Percentiles rank a stretch among this genome's conserved stretches.
Evolutionary conservation across 2,888 invertebrate genomes (phyloP).

Genomic region (Microctonus aethiopoides): DNA sequence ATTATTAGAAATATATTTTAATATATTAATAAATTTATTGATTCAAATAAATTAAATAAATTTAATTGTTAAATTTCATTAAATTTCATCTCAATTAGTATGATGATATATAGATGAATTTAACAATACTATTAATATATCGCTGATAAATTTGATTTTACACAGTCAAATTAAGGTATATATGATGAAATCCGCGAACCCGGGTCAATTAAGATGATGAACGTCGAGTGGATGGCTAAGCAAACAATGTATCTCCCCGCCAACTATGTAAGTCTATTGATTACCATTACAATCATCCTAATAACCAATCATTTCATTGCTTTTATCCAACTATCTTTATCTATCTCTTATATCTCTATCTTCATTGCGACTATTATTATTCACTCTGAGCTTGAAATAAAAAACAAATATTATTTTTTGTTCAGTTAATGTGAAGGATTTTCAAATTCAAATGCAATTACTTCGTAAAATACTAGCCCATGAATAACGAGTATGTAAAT

Average conservation of each 20-base stretch:
- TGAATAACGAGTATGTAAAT: conserved; percentile 27
- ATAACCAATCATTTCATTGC: conserved; percentile 46
- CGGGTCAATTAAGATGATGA: conserved; percentile 61
- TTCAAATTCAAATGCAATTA: conserved; percentile 43
- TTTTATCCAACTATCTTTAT: conserved; percentile 6
- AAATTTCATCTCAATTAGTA: neutral
- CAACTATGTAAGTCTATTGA: conserved; percentile 57
- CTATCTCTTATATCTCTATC: neutral
- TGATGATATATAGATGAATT: neutral
- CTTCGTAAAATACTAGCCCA: conserved; percentile 47
- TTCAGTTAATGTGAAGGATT: conserved; percentile 40
- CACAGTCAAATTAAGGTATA: conserved; percentile 10
- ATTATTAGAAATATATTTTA: neutral
- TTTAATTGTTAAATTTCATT: neutral
- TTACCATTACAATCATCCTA: conserved; percentile 63
- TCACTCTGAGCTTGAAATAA: conserved; percentile 4
- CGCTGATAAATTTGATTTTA: conserved; percentile 22
- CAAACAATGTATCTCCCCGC: conserved; percentile 54
- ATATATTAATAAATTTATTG: neutral
- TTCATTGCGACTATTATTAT: neutral
- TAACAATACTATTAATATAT: conserved; percentile 14
- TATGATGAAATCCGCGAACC: conserved; percentile 45
- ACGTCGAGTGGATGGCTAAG: conserved; percentile 50
- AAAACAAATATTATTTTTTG: conserved; percentile 27
- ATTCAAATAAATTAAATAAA: neutral